Base-by-base conservation (phyloP, 2,797 vertebrate species). In the Aselliscus stoliczkanus region DNA sequence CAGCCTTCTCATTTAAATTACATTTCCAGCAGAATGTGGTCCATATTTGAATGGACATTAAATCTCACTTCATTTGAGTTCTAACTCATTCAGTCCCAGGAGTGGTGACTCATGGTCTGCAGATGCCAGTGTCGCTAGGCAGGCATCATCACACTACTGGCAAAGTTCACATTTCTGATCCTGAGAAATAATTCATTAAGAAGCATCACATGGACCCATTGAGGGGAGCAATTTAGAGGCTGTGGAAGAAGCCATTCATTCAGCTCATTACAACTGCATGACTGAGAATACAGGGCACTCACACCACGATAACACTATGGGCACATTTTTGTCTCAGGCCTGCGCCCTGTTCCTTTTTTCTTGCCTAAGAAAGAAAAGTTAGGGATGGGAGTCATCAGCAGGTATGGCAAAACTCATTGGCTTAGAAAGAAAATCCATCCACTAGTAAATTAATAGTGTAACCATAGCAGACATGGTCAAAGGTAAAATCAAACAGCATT, bases 31-130 rank as follows among this genome's bases (percentile, higher is more conserved):
- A 37, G 65, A 52, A 50, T 1, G 0, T 1, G 14, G 67, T 34
- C 67, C 50, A 11, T 10, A 7, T 58, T 70, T 65, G 18, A 1
- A 54, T n/a, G 52, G 70, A n/a, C 72, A 70, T 72, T 13, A 75
- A 64, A 15, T 42, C 42, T 65, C 80, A 67, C 60, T 64, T 42
- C 31, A 0, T 17, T 11, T 82, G 21, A 54, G 29, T 76, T 82
- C 70, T 21, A 62, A 87, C 73, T 79, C 92, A 44, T 10, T 77
- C 10, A 9, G 82, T 64, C 70, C 93, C 75, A 47, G 21, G 70
- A 89, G 75, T 42, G n/a, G 20, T 92, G 91, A 96, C 88, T 89
- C 79, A 96, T 54, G 39, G 58, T 80, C 85, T 90, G 81, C 73
- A 58, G 70, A 77, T 18, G 82, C 65, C 29, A 77, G n/a, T 27